Base-by-base conservation (phyloP, 2,888 invertebrate genomes). In the Coenonympha glycerion region DNA sequence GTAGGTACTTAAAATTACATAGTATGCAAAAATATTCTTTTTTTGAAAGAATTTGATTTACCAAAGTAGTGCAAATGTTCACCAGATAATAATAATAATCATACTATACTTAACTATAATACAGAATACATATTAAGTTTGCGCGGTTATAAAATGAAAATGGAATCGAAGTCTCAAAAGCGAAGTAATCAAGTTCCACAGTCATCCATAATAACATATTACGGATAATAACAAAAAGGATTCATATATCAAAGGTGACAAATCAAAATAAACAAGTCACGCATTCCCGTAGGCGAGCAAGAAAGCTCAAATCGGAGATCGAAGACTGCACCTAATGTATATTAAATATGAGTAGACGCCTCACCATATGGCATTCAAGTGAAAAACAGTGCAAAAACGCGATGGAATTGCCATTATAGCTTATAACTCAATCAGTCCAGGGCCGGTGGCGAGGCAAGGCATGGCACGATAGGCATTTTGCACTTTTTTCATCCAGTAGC, bases 371-470 rank as follows among this genome's bases (percentile, higher is more conserved):
- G 77, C 69, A 80, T 78, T 76, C 78, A 78, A 75, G 77, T 78
- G 80, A 83, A 81, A 81, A 84, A 84, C 79, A 68, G 64, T 66
- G 76, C 80, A 84, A 84, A 83, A 85, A 84, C 81, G 68, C 72
- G 76, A 76, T 79, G 77, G 76, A 76, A 73, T 77, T 69, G 79
- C 79, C 79, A 82, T 84, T 83, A 81, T 81, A 80, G 79, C 78
- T 84, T 83, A 86, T 86, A 85, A 86, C 85, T 85, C 85, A 85
- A 86, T 85, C 84, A 84, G 73, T 66, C 57, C 66, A 57, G 66
- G 66, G 71, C 65, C 64, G 65, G 64, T 65, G 70, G 70, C 59
- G 65, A n/a, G n/a, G n/a, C n/a, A n/a, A n/a, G n/a, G n/a, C n/a
- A n/a, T 58, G 65, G 69, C 69, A 62, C 69, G 76, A 72, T 73